Evolutionary conservation across 2,888 invertebrate genomes (phyloP).

Genomic region (Dioctria rufipes): DNA sequence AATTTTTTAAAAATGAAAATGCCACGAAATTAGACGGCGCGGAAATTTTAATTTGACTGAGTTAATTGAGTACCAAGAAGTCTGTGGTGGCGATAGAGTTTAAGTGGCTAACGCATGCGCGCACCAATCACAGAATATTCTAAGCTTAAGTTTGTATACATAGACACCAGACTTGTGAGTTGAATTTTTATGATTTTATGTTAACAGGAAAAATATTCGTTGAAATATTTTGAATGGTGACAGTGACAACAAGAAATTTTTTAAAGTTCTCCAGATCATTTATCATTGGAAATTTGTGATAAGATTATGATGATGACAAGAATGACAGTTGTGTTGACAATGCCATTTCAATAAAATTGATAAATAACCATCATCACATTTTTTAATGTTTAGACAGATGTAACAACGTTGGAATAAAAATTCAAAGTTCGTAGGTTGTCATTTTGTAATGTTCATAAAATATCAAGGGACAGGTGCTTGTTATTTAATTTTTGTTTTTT

Average conservation of each 20-base stretch:
- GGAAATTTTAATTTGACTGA: slow-evolving; percentile 30
- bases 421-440: no score
- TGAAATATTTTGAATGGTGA: slow-evolving; percentile 7
- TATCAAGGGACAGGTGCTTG: no score
- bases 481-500: no score
- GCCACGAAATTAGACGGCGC: slow-evolving; percentile 15
- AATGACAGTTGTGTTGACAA: slow-evolving; percentile 34
- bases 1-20: background rate
- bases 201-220: background rate
- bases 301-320: background rate
- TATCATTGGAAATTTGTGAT: slow-evolving; percentile 36
- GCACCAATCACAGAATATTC: background rate
- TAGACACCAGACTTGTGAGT: background rate
- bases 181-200: background rate
- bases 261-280: slow-evolving; percentile 13
- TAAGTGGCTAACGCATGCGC: background rate
- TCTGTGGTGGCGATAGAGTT: background rate
- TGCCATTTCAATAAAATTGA: slow-evolving; percentile 17
- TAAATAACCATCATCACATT: slow-evolving; percentile 29
- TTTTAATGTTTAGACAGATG: background rate
- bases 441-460: no score
- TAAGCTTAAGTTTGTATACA: background rate
- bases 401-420: background rate
- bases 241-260: background rate
- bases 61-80: slow-evolving; percentile 17